Evolutionary conservation across 2,888 invertebrate genomes (phyloP).

Genomic region (Agrochola litura): DNA sequence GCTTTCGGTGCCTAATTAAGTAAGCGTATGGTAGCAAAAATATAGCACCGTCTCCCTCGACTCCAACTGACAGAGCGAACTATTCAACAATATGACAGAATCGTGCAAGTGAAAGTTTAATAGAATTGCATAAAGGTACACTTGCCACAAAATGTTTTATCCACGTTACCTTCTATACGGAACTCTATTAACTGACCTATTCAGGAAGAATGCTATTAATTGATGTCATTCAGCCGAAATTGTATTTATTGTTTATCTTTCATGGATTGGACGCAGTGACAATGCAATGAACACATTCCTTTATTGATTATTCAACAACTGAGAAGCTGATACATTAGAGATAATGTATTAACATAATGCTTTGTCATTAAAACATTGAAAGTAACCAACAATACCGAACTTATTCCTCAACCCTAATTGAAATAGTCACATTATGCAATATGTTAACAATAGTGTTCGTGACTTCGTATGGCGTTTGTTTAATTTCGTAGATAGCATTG

Average conservation of each 20-base stretch:
- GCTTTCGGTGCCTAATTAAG: conserved; percentile 19
- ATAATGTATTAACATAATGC: conserved; percentile 16
- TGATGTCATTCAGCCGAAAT: conserved; percentile 16
- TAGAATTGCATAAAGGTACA: conserved; percentile 77
- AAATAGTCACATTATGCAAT: conserved; percentile 55
- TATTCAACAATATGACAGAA: conserved; percentile 76
- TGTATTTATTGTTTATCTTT: conserved; percentile 15
- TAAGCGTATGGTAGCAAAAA: conserved; percentile 30
- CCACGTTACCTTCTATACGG: conserved; percentile 65
- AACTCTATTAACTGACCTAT: conserved; percentile 58
- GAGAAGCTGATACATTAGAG: too few relatives aligned
- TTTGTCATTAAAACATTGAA: conserved; percentile 25
- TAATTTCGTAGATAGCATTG: conserved; percentile 53
- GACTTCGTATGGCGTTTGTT: conserved; percentile 48
- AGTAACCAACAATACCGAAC: conserved; percentile 15
- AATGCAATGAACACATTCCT: conserved; percentile 6
- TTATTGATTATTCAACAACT: conserved; percentile 22
- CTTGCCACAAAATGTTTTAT: conserved; percentile 76
- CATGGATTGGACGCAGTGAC: conserved; percentile 23
- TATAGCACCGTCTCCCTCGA: conserved; percentile 28
- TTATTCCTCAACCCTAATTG: conserved; percentile 19
- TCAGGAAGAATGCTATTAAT: conserved; percentile 59
- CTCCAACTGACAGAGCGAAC: conserved; percentile 45
- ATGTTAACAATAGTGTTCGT: conserved; percentile 41
- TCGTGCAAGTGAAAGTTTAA: conserved; percentile 83